Base-by-base conservation (phyloP, 1,140 invertebrate genomes). In the Carposina sasakii region DNA sequence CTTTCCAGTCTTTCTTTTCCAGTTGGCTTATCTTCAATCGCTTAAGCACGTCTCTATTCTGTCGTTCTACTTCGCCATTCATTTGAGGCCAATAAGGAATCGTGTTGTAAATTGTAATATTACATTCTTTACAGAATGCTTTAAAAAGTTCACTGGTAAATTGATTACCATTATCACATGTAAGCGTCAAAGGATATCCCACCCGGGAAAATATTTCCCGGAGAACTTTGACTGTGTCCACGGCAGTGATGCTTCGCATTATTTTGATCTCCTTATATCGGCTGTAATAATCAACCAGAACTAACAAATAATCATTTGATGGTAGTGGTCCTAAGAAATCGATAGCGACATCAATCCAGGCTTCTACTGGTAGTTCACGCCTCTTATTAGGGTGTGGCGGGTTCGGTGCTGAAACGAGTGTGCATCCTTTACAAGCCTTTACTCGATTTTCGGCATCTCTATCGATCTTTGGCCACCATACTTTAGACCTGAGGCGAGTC, bases 391-490 rank as follows among this genome's bases (percentile, higher is more conserved):
- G 55, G 40, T 37, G 37, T 31, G 57, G 58, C 22, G 45, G 34
- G 15, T 53, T 42, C 26, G 50, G 50, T 22, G 33, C 26, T 53
- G 28, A 26, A n/a, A 65, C 52, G 31, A 63, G 30, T 12, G 28
- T 62, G 21, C 87, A 88, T 19, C 61, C 57, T 12, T 57, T 51
- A 54, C 87, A 89, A 2, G 33, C 13, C 48, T 75, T 77, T 3
- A 78, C 63, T 20, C 61, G 53, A 5, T 56, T 59, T 69, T 85
- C 78, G 2, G 70, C 72, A 10, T 86, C 72, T 37, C 60, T 57
- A 51, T 89, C 79, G 0, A 89, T 76, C 15, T 56, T 57, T 10
- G 67, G 71, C 85, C 84, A 89, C 36, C 36, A 20, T 12, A 39
- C 36, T 15, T 39, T 39, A 20, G 36, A 21, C 4, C 36, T 76